Evolutionary conservation across 2,113 vertebrate genomes (phyloP).

Genomic region (Numida meleagris): DNA sequence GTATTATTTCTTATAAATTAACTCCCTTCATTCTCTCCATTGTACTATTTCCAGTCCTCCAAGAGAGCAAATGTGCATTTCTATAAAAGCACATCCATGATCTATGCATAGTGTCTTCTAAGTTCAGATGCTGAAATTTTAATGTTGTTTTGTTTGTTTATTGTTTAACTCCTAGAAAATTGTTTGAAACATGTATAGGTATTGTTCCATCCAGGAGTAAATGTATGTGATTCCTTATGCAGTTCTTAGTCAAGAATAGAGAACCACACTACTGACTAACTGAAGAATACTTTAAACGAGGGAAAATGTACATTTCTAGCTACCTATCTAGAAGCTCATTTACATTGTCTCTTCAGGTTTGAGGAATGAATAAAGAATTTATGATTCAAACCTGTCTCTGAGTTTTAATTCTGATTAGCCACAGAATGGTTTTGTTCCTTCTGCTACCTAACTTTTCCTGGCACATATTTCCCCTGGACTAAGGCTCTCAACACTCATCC

Average conservation of each 20-base stretch:
- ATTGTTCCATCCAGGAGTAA: neutral
- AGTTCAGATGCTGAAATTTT: neutral
- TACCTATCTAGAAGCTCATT: neutral
- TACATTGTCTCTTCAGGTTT: neutral
- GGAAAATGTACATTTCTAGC: neutral
- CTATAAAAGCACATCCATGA: neutral
- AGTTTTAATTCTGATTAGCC: neutral
- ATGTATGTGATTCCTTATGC: accelerated
- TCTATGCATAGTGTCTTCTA: neutral
- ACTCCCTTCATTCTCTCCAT: neutral
- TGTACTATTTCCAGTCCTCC: neutral
- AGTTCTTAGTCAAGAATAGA: neutral
- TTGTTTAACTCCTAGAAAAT: neutral
- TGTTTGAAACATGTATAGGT: accelerated
- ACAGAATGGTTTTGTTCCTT: neutral
- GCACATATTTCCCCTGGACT: neutral
- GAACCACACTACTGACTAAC: neutral
- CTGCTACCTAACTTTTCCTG: neutral
- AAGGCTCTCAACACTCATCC: neutral
- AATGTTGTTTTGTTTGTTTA: neutral
- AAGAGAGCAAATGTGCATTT: neutral
- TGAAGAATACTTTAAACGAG: neutral
- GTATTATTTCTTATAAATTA: neutral
- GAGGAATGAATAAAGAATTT: neutral
- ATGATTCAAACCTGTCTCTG: neutral